Base-by-base conservation (phyloP, 1,140 invertebrate genomes). In the Heliothis subflexa region DNA sequence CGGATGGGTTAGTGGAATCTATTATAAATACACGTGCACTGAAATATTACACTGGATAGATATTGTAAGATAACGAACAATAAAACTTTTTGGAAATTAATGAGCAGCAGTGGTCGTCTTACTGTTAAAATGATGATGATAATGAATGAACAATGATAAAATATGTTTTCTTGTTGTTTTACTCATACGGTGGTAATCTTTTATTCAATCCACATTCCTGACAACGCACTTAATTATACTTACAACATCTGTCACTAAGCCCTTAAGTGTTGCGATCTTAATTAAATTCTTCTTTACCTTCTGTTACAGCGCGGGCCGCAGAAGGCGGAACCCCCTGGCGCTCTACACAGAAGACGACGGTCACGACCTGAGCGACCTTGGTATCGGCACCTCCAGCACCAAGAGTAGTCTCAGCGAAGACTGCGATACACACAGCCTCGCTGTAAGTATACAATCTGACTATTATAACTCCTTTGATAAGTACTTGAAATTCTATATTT, bases 311-410 rank as follows among this genome's bases (percentile, higher is more conserved):
- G 95, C 95, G 83, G 95, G 96, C 59, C 93, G 95, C 33, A 95
- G 95, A 83, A 95, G 96, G 93, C 89, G 95, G 81, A 94, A 95
- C 86, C 97, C 96, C 78, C 89, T 97, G 73, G 95, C 96, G 3
- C 94, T 97, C 80, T 97, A 97, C 85, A 93, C 94, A 82, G 97
- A 98, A 82, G 97, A 98, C 81, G 97, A 98, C 86, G 95, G 96
- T 18, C 97, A 97, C 85, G 97, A 98, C 92, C 95, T 98, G 57
- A 97, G 97, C 82, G 97, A 98, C 91, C 96, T 98, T 84, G 97
- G 97, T 49, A 97, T 98, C 83, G 97, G 97, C 73, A 97, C 96
- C 77, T 97, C 96, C 90, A 97, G 97, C 85, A 97, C 96, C 82
- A 97, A 97, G 81, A 96, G 96, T 89, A 97, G 96, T 86, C 95